Conservation (phyloP, 1,140 invertebrate species). For the Hestina assimilis region DNA sequence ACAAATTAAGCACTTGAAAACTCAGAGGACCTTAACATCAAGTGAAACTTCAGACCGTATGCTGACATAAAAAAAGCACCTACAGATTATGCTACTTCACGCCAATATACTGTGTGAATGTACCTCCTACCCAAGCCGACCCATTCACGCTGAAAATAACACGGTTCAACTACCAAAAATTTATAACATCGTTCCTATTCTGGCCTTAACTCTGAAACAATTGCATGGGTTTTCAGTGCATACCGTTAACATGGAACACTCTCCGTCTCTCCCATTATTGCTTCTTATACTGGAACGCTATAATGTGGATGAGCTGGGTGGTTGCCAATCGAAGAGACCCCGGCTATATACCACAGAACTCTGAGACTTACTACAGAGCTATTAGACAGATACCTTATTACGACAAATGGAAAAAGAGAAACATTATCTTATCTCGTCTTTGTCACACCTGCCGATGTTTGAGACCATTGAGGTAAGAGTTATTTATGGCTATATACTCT, state of each 20-base stretch:
- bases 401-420: conserved; percentile 92
- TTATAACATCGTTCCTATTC: no score
- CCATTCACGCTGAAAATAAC: no score
- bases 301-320: conserved; percentile 96
- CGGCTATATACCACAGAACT: conserved; percentile 92
- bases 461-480: conserved; percentile 81
- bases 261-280: conserved; percentile 90
- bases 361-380: conserved; percentile 92
- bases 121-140: no score
- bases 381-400: conserved; percentile 94
- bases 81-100: no score
- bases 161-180: no score
- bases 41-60: no score
- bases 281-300: conserved; percentile 92
- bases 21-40: no score
- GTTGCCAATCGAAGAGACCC: conserved; percentile 92
- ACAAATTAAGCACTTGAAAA: no score
- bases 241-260: conserved; percentile 94
- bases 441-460: conserved; percentile 95
- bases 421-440: conserved; percentile 89
- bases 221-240: conserved; percentile 82
- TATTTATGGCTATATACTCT: not conserved
- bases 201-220: not conserved
- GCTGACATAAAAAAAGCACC: no score
- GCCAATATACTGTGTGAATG: no score